Percentiles rank a stretch among this genome's conserved stretches.
Conservation (phyloP, 2,888 invertebrate species). For the Chorisops tibialis region DNA sequence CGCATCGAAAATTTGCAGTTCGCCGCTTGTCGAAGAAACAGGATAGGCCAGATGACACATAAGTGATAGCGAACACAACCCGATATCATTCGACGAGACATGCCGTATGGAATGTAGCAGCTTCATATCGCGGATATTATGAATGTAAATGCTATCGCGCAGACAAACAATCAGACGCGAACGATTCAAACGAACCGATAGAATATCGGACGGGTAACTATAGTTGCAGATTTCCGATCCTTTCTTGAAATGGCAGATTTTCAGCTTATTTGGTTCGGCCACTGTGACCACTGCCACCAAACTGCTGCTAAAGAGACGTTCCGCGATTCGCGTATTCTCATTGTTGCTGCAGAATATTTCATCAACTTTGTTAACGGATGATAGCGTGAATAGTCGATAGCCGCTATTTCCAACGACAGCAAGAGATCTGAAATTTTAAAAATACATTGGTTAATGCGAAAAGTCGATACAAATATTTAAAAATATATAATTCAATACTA, state of each 20-base stretch:
- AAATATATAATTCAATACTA: too few species aligned
- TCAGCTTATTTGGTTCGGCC: conserved; percentile 49
- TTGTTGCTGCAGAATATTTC: conserved; percentile 51
- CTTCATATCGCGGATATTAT: conserved; percentile 52
- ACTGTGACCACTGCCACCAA: conserved; percentile 50
- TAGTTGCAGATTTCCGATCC: conserved; percentile 52
- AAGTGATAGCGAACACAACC: conserved; percentile 48
- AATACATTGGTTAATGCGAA: not conserved
- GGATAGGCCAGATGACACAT: conserved; percentile 51
- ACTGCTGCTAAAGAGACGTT: conserved; percentile 50
- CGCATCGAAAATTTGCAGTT: conserved; percentile 49
- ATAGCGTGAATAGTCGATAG: conserved; percentile 47
- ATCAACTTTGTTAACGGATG: conserved; percentile 47
- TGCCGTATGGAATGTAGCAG: conserved; percentile 49
- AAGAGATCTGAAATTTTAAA: conserved; percentile 45
- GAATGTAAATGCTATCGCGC: conserved; percentile 50
- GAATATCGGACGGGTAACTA: conserved; percentile 49
- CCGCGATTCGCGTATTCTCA: conserved; percentile 48
- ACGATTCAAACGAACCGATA: conserved; percentile 51
- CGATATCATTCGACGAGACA: conserved; percentile 46
- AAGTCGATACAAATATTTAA: not conserved
- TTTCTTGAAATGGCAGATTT: conserved; percentile 52
- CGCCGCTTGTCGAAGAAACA: conserved; percentile 42
- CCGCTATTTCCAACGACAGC: conserved; percentile 45
- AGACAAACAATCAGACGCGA: conserved; percentile 46